A percentile compares a stretch with the other conserved stretches of the same genome.
phyloP scores from a whole-genome alignment of 35 echinoderm and acorn worm genomes.

The Diadema setosum region DNA sequence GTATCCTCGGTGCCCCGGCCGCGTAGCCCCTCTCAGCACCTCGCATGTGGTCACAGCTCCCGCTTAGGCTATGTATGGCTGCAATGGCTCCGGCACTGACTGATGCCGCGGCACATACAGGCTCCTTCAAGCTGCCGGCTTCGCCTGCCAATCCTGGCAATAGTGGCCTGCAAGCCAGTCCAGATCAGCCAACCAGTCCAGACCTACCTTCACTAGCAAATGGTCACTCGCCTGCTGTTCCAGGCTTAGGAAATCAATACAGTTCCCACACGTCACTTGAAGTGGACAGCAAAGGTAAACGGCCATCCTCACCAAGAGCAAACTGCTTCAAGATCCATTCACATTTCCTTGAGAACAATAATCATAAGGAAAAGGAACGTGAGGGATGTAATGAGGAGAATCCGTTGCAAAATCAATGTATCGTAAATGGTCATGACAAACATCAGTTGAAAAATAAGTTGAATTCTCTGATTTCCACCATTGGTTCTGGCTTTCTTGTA shows the following conservation, averaged over 20 bases:
- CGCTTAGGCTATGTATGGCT: slow-evolving; percentile 87
- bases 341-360: background rate
- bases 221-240: background rate
- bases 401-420: background rate
- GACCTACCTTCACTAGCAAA: slow-evolving; percentile 45
- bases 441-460: background rate
- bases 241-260: background rate
- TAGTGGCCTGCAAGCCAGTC: slow-evolving; percentile 40
- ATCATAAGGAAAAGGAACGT: background rate
- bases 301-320: background rate
- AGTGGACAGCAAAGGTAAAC: too few species aligned
- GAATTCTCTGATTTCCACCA: slow-evolving; percentile 2
- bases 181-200: slow-evolving; percentile 68
- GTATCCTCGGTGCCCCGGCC: background rate
- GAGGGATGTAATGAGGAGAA: background rate
- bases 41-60: slow-evolving; percentile 24
- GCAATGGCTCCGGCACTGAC: slow-evolving; percentile 99
- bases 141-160: slow-evolving; percentile 80
- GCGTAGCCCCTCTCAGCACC: background rate
- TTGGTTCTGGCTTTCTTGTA: background rate
- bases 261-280: too few species aligned
- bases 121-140: slow-evolving; percentile 92
- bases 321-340: background rate
- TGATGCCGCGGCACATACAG: slow-evolving; percentile 95
- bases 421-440: background rate